phyloP scores from a whole-genome alignment of 2,797 vertebrate genomes.

The Pitangus sulphuratus region DNA sequence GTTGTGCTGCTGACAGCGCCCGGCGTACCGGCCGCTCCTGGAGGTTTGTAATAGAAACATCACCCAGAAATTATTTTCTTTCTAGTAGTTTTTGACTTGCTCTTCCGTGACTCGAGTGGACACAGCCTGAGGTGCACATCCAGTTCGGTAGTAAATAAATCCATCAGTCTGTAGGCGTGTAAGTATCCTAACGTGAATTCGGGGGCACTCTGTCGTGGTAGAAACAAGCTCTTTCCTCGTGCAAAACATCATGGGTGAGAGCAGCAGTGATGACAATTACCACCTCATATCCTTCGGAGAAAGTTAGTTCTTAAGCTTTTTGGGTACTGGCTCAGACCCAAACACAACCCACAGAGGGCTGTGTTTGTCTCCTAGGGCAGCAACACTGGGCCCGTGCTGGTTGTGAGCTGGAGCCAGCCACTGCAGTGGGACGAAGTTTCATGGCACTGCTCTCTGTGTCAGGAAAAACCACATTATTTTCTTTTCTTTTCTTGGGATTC shows the following conservation, averaged over 20 bases:
- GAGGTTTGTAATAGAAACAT: not conserved
- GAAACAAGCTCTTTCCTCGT: not conserved
- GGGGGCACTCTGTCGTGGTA: not conserved
- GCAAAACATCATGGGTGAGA: not conserved
- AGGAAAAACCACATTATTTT: not conserved
- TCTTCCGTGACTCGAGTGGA: not conserved
- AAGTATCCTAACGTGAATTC: not conserved
- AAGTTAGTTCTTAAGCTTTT: not conserved
- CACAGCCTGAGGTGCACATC: not conserved
- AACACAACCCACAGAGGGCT: too few species aligned
- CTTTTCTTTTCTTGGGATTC: not conserved
- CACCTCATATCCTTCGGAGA: not conserved
- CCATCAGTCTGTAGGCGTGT: accelerated
- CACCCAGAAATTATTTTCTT: not conserved
- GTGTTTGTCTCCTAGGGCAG: not conserved
- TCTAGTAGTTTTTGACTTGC: not conserved
- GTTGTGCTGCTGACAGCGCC: not conserved
- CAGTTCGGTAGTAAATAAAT: not conserved
- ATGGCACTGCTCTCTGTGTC: not conserved
- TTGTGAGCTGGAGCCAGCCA: not conserved
- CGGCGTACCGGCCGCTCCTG: accelerated
- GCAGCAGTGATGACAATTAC: not conserved
- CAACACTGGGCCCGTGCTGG: not conserved
- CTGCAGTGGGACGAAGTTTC: not conserved
- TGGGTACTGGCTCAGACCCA: not conserved